A percentile compares a stretch with the other conserved stretches of the same genome.
These are phyloP conservation scores for Oceanodroma tethys DNA, from an alignment of 2,113 vertebrate species.

Conservation along the genomic window DNA sequence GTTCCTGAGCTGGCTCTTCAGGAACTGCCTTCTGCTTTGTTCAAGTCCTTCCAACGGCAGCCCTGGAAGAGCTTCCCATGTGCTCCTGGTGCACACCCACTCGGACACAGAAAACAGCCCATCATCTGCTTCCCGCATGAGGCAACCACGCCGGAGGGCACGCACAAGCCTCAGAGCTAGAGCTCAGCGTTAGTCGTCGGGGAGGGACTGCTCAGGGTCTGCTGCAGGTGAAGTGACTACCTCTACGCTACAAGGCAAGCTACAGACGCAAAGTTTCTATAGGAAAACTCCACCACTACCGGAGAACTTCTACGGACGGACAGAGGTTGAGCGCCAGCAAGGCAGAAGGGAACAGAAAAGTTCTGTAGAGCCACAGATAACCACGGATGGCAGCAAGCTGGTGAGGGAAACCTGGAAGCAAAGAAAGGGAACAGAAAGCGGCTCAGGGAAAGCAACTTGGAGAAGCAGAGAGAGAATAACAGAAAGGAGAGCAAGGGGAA, in stretches of 20 bases:
- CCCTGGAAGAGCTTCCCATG: neutral
- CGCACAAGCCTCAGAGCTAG: neutral
- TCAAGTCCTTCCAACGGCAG: neutral
- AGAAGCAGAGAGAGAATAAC: neutral
- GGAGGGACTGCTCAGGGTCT: neutral
- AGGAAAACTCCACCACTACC: neutral
- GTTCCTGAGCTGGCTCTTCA: neutral
- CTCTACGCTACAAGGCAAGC: fast-evolving
- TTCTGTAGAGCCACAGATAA: neutral
- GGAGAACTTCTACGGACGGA: neutral
- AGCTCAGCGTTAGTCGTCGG: neutral
- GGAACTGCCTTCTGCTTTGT: neutral
- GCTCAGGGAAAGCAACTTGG: neutral
- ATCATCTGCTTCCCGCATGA: neutral
- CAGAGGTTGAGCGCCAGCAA: neutral
- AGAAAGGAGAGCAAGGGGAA: neutral
- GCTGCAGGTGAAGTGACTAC: neutral
- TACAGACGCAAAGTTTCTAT: neutral
- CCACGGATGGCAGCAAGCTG: fast-evolving
- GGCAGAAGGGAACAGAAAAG: neutral
- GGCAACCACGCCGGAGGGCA: neutral
- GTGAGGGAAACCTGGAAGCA: neutral
- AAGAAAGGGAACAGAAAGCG: neutral
- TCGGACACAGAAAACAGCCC: neutral
- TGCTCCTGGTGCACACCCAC: neutral